Evolutionary conservation across 2,113 vertebrate species (phyloP).

Genomic region (Phylloscopus trochiloides): DNA sequence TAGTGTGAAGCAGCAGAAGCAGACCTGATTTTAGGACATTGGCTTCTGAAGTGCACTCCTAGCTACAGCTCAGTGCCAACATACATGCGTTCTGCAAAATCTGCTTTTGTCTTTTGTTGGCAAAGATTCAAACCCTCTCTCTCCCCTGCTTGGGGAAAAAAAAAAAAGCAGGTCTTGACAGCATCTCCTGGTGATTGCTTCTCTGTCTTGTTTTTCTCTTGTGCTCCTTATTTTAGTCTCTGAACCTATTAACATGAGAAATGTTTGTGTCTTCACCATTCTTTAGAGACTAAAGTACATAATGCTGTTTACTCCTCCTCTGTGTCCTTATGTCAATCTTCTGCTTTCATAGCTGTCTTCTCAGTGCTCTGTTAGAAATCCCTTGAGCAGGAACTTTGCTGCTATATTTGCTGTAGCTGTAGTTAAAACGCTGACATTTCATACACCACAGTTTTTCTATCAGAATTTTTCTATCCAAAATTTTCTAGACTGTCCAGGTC

Average conservation of each 20-base stretch:
- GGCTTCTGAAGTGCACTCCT: neutral
- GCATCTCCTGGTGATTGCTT: neutral
- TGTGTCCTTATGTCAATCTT: neutral
- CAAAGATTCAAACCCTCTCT: neutral
- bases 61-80: neutral
- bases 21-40: neutral
- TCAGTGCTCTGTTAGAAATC: neutral
- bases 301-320: neutral
- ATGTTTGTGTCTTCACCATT: neutral
- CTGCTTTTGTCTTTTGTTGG: neutral
- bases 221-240: neutral
- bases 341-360: neutral
- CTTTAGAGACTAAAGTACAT: neutral
- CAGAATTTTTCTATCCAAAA: neutral
- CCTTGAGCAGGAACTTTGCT: neutral
- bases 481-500: neutral
- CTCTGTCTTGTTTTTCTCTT: neutral
- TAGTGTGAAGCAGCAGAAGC: neutral
- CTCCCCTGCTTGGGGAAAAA: fast-evolving
- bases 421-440: neutral
- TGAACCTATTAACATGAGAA: neutral
- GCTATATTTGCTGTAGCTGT: neutral
- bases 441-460: neutral
- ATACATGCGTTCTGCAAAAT: neutral
- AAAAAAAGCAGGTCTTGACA: neutral